Percentiles rank a stretch among this genome's conserved stretches.
These are phyloP conservation scores for Aeoliscus strigatus DNA, from an alignment of 2,797 vertebrate species.

Conservation along the genomic window DNA sequence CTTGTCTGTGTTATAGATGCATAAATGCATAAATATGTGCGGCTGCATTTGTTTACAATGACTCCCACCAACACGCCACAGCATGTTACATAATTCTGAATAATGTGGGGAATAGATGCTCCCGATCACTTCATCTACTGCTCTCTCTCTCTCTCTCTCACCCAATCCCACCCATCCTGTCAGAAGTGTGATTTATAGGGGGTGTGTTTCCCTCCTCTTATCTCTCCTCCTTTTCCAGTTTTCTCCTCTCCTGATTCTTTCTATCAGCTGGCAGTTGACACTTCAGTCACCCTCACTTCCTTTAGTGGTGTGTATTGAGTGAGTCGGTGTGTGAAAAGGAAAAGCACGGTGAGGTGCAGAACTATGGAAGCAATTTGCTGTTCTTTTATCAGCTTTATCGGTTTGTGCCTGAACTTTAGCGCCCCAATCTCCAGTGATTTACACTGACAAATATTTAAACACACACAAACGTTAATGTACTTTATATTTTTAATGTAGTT, in stretches of 20 bases:
- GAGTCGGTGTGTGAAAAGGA: constrained; percentile 4
- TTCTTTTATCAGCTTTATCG: constrained; percentile 22
- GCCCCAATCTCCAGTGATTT: too few species aligned
- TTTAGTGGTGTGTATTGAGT: constrained; percentile 19
- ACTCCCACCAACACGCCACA: too few species aligned
- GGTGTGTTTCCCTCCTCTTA: constrained; percentile 41
- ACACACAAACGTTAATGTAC: too few species aligned
- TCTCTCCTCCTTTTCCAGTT: constrained; percentile 21
- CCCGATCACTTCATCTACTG: constrained; percentile 21
- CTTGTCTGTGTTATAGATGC: constrained; percentile 27
- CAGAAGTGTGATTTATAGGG: constrained; percentile 48
- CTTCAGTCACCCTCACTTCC: constrained; percentile 57
- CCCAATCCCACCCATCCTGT: constrained; percentile 16
- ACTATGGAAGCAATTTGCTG: constrained; percentile 2
- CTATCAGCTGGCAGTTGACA: constrained; percentile 50
- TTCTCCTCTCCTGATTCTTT: constrained; percentile 22
- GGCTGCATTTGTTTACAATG: constrained; percentile 54
- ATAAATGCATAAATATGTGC: constrained; percentile 46
- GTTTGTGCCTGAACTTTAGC: background rate
- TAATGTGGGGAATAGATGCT: constrained; percentile 36
- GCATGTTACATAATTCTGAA: constrained; percentile 56
- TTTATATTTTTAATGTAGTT: too few species aligned
- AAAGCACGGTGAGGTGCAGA: constrained; percentile 16
- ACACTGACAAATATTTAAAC: too few species aligned
- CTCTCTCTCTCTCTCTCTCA: constrained; percentile 3